A percentile compares a stretch with the other conserved stretches of the same genome.
Conservation (phyloP, 1,140 invertebrate species). For the Caerostris extrusa region DNA sequence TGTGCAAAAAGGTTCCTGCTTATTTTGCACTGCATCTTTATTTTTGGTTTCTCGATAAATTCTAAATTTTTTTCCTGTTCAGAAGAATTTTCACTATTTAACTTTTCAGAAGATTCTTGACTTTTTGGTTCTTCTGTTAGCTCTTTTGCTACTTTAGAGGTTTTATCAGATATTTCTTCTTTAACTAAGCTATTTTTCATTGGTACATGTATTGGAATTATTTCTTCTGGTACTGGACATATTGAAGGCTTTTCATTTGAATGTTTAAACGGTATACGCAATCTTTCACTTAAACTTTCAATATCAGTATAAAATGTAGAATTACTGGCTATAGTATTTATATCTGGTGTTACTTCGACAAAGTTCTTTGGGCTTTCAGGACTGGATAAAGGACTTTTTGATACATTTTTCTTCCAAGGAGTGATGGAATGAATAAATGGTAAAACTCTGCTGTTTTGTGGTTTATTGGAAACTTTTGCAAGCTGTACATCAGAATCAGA, state of each 20-base stretch:
- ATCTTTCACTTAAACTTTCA: constrained; percentile 7
- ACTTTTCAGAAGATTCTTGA: background rate
- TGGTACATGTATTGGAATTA: background rate
- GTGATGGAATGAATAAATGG: constrained; percentile 55
- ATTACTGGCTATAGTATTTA: background rate
- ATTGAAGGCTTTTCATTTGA: background rate
- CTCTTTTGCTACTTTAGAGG: background rate
- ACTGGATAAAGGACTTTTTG: constrained; percentile 61
- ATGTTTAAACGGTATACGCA: background rate
- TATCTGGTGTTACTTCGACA: background rate
- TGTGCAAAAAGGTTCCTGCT: too few species aligned
- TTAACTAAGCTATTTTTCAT: background rate
- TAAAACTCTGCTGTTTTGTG: background rate
- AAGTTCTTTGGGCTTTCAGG: constrained; percentile 57
- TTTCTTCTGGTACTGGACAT: constrained; percentile 73
- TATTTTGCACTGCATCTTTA: too few species aligned
- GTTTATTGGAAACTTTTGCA: background rate
- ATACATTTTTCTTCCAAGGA: constrained; percentile 59
- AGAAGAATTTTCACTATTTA: background rate
- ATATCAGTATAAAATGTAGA: constrained; percentile 65
- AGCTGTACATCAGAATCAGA: background rate
- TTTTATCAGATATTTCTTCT: background rate
- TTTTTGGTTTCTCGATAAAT: too few species aligned
- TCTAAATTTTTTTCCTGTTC: too few species aligned
- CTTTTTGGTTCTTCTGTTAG: background rate